Evolutionary conservation across 2,113 vertebrate species (phyloP).

Genomic region (Paratilapia polleni): DNA sequence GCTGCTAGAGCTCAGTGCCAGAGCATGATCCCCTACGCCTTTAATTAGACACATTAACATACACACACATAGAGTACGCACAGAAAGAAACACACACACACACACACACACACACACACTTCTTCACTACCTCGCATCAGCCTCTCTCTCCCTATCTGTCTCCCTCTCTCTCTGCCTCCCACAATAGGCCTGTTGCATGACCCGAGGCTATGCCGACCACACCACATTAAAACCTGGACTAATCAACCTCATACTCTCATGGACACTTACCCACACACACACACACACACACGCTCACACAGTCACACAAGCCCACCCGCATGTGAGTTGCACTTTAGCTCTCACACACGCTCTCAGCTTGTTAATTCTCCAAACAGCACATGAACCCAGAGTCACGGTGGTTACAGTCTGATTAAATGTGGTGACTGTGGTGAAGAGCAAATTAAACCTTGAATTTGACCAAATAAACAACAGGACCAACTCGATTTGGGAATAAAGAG

Average conservation of each 20-base stretch:
- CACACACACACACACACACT: slow-evolving; percentile 37
- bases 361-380: slow-evolving; percentile 64
- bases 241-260: slow-evolving; percentile 80
- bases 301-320: slow-evolving; percentile 18
- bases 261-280: slow-evolving; percentile 73
- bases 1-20: slow-evolving; percentile 75
- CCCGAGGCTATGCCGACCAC: slow-evolving; percentile 83
- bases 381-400: slow-evolving; percentile 27
- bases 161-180: slow-evolving; percentile 62
- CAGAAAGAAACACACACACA: slow-evolving; percentile 24
- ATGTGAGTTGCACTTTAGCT: slow-evolving; percentile 26
- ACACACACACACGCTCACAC: slow-evolving; percentile 46
- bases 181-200: slow-evolving; percentile 85
- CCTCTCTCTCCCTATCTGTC: slow-evolving; percentile 27
- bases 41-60: slow-evolving; percentile 81
- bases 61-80: slow-evolving; percentile 50
- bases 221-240: slow-evolving; percentile 84
- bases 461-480: slow-evolving; percentile 34
- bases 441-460: slow-evolving; percentile 48
- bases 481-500: slow-evolving; percentile 27
- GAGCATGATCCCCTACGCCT: slow-evolving; percentile 76
- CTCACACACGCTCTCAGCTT: slow-evolving; percentile 51
- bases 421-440: slow-evolving; percentile 45
- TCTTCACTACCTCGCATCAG: slow-evolving; percentile 44
- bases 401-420: slow-evolving; percentile 61